phyloP scores from a whole-genome alignment of 2,797 vertebrate species.

The Trachurus trachurus region DNA sequence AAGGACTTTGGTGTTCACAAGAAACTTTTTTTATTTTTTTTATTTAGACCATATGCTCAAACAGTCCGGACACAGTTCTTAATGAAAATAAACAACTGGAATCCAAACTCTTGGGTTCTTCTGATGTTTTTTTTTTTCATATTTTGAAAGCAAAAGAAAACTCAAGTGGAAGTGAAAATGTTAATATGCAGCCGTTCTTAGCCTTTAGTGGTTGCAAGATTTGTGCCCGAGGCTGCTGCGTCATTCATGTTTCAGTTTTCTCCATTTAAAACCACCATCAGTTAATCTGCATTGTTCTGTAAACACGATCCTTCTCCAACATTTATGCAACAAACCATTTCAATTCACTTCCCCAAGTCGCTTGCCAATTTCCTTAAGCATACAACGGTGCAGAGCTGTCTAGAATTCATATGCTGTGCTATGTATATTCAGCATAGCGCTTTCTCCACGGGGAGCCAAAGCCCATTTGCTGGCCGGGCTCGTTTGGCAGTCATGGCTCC shows the following conservation, averaged over 20 bases:
- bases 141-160: conserved; percentile 19
- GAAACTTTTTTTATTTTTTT: conserved; percentile 54
- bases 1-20: conserved; percentile 70
- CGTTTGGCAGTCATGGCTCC: conserved; percentile 77
- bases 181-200: background rate
- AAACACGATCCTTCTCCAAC: conserved; percentile 67
- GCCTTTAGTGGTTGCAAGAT: background rate
- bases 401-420: conserved; percentile 73
- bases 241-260: conserved; percentile 49
- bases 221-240: conserved; percentile 3
- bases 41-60: conserved; percentile 16
- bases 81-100: conserved; percentile 31
- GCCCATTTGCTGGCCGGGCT: conserved; percentile 75
- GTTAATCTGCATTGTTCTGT: conserved; percentile 73
- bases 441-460: conserved; percentile 73
- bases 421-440: conserved; percentile 77
- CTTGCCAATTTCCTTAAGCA: conserved; percentile 81
- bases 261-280: conserved; percentile 56
- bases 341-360: conserved; percentile 67
- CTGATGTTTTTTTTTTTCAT: background rate
- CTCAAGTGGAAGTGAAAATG: conserved; percentile 4
- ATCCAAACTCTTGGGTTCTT: background rate
- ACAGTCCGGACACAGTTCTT: conserved; percentile 4
- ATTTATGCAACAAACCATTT: conserved; percentile 74
- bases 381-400: conserved; percentile 61